A percentile compares a stretch with the other conserved stretches of the same genome.
Evolutionary conservation across 2,888 invertebrate genomes (phyloP).

Genomic region (Drosophila maculinotata): DNA sequence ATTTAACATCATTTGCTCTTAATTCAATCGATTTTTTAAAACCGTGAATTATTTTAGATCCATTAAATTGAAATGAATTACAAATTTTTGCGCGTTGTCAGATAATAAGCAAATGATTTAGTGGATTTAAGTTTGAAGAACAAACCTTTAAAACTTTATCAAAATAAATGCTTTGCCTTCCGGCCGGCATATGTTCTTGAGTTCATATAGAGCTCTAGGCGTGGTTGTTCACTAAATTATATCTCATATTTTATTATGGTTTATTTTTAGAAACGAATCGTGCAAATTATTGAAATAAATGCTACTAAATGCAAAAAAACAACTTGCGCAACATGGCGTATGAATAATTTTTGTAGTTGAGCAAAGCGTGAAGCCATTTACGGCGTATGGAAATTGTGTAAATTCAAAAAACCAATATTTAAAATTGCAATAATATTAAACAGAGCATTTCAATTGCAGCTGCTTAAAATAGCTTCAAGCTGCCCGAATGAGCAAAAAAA

Average conservation of each 20-base stretch:
- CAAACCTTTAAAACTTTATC: not conserved
- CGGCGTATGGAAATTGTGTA: slow-evolving; percentile 8
- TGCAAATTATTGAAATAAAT: slow-evolving; percentile 9
- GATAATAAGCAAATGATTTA: not conserved
- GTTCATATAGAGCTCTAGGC: not conserved
- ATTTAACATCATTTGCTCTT: not conserved
- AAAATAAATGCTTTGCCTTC: not conserved
- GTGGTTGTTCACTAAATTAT: slow-evolving; percentile 5
- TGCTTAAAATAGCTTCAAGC: not conserved
- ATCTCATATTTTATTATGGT: slow-evolving; percentile 15
- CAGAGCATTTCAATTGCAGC: not conserved
- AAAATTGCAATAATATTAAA: not conserved
- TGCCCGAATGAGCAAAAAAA: not conserved
- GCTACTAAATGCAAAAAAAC: slow-evolving; percentile 11
- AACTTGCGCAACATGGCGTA: slow-evolving; percentile 33
- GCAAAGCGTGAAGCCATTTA: not conserved
- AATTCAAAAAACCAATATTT: slow-evolving; percentile 1
- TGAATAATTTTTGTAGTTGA: slow-evolving; percentile 11
- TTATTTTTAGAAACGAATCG: slow-evolving; percentile 36
- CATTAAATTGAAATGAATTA: not conserved
- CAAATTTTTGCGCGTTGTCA: not conserved
- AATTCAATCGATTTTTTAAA: slow-evolving; percentile 12
- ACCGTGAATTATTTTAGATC: not conserved
- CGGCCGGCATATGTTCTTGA: not conserved
- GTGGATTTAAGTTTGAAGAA: not conserved